These are phyloP conservation scores for Porites rus DNA, from an alignment of 92 coral and sea anemone genomes.

Conservation along the genomic window DNA sequence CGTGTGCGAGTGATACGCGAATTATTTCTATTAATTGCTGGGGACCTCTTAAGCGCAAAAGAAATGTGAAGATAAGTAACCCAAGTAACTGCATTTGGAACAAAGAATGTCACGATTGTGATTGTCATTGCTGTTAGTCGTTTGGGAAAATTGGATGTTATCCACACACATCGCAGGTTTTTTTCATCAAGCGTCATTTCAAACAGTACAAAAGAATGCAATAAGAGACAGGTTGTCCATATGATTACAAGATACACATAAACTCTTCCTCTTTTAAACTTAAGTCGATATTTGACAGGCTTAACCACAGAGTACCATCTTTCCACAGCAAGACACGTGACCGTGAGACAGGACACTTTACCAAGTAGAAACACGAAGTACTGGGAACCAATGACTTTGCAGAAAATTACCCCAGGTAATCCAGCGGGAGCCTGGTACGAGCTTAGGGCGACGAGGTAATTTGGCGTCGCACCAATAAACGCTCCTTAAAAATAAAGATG, in stretches of 20 bases:
- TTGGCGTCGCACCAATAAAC: constrained; percentile 65
- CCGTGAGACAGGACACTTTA: constrained; percentile 65
- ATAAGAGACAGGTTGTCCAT: constrained; percentile 58
- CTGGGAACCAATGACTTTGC: constrained; percentile 70
- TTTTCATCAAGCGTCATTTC: not conserved
- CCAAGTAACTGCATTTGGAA: constrained; percentile 76
- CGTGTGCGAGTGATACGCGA: constrained; percentile 25
- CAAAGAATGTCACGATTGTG: constrained; percentile 52
- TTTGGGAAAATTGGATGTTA: constrained; percentile 38
- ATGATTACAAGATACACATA: constrained; percentile 38
- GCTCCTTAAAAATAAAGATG: constrained; percentile 23
- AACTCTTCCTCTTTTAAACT: constrained; percentile 33
- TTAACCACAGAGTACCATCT: constrained; percentile 79
- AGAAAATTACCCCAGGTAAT: constrained; percentile 59
- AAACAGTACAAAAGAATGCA: constrained; percentile 61
- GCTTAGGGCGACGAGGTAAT: constrained; percentile 46
- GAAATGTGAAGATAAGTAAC: constrained; percentile 61
- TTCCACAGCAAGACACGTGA: constrained; percentile 80
- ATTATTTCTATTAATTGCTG: not conserved
- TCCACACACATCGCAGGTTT: constrained; percentile 15
- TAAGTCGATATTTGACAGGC: constrained; percentile 59
- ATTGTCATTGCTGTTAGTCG: constrained; percentile 17
- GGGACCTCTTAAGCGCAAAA: constrained; percentile 58
- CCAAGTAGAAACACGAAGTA: constrained; percentile 69
- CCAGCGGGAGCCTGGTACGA: constrained; percentile 62